Conservation (phyloP, 2,113 vertebrate species). For the Cricetomys ansorgei region DNA sequence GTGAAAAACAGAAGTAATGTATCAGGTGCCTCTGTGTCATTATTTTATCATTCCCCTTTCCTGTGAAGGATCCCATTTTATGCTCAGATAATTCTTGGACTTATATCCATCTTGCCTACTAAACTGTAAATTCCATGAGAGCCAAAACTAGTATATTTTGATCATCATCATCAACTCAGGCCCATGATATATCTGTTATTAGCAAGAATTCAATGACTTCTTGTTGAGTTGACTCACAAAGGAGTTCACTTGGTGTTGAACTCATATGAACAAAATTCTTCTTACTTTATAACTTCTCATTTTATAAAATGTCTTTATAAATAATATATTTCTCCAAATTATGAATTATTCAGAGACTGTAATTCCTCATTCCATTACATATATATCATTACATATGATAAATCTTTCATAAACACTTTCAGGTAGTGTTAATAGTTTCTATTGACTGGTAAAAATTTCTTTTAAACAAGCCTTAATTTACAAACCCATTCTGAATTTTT, state of each 20-base stretch:
- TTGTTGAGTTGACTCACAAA: not conserved
- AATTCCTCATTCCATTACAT: not conserved
- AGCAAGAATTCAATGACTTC: not conserved
- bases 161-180: not conserved
- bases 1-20: not conserved
- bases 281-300: not conserved
- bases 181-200: not conserved
- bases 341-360: not conserved
- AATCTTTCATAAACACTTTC: not conserved
- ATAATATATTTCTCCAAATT: not conserved
- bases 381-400: not conserved
- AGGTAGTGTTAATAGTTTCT: not conserved
- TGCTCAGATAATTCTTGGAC: not conserved
- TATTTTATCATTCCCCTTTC: not conserved
- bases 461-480: not conserved
- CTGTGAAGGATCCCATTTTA: not conserved
- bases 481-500: not conserved
- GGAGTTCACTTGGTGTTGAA: fast-evolving
- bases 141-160: not conserved
- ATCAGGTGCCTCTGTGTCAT: fast-evolving
- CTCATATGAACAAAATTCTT: not conserved
- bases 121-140: not conserved
- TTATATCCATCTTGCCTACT: not conserved
- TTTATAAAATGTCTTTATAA: not conserved
- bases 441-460: not conserved